These are phyloP conservation scores for Tetramorium simillimum DNA, from an alignment of 1,140 invertebrate genomes.

Conservation along the genomic window DNA sequence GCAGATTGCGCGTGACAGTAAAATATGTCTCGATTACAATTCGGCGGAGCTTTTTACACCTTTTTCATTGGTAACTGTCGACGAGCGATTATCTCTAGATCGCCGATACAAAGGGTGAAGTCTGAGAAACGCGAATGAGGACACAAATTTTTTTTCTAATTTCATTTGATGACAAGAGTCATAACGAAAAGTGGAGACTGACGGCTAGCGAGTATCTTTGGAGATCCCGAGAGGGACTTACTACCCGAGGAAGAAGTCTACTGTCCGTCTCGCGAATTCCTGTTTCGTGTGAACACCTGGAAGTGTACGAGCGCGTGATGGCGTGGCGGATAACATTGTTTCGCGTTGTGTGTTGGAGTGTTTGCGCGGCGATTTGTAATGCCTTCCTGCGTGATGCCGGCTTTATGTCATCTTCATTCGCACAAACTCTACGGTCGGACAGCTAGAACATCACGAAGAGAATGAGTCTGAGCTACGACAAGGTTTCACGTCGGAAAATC, in stretches of 20 bases:
- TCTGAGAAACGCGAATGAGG: not conserved
- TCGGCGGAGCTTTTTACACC: slow-evolving; percentile 17
- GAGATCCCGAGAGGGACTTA: not conserved
- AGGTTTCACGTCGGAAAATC: not conserved
- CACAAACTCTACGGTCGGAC: slow-evolving; percentile 62
- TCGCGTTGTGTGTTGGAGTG: slow-evolving; percentile 56
- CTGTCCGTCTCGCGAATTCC: slow-evolving; percentile 69
- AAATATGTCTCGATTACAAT: slow-evolving; percentile 46
- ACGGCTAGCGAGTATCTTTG: not conserved
- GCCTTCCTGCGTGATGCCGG: slow-evolving; percentile 53
- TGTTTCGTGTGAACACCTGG: slow-evolving; percentile 77
- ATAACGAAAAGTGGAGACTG: not conserved
- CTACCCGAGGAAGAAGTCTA: not conserved
- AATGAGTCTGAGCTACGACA: not conserved
- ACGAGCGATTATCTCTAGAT: slow-evolving; percentile 5
- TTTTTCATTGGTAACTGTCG: not conserved
- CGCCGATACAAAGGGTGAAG: not conserved
- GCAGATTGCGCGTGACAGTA: slow-evolving; percentile 42
- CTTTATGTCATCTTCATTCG: slow-evolving; percentile 76
- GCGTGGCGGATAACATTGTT: slow-evolving; percentile 77
- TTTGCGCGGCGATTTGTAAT: slow-evolving; percentile 72
- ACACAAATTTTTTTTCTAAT: not conserved
- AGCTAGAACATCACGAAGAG: slow-evolving; percentile 18
- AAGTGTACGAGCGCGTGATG: slow-evolving; percentile 68
- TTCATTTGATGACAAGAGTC: not conserved